A percentile compares a stretch with the other conserved stretches of the same genome.
Conservation (phyloP, 2,797 vertebrate species). For the Serranus cabrilla region DNA sequence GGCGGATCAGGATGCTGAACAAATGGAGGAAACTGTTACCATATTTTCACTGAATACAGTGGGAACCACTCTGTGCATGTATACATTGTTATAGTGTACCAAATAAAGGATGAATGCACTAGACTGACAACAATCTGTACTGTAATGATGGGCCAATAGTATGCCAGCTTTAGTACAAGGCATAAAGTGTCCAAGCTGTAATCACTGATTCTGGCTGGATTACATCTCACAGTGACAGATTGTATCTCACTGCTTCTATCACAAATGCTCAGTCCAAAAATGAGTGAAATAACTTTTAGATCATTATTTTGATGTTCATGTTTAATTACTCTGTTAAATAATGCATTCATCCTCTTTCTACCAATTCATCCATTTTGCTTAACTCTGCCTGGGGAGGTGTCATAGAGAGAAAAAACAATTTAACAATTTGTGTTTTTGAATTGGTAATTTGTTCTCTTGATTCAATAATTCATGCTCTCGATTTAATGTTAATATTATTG, state of each 20-base stretch:
- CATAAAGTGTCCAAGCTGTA: conserved; percentile 10
- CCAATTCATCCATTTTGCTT: conserved; percentile 4
- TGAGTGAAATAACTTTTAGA: not conserved
- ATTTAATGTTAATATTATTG: not conserved
- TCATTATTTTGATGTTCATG: not conserved
- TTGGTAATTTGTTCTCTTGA: not conserved
- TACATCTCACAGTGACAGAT: not conserved
- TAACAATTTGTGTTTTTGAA: not conserved
- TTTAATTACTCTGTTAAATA: not conserved
- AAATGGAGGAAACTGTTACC: not conserved
- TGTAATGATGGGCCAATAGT: conserved; percentile 22
- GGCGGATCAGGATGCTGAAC: not conserved
- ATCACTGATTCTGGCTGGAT: conserved; percentile 11
- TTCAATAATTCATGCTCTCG: not conserved
- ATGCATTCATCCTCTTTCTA: not conserved
- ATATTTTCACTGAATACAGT: not conserved
- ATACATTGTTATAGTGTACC: not conserved
- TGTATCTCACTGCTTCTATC: not conserved
- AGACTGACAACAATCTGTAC: not conserved
- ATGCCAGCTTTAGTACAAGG: not conserved
- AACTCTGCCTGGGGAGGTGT: not conserved
- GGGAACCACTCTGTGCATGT: not conserved
- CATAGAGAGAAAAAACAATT: not conserved
- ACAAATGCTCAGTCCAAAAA: not conserved
- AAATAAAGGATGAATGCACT: not conserved